A percentile compares a stretch with the other conserved stretches of the same genome.
These are phyloP conservation scores for Pectinophora gossypiella DNA, from an alignment of 1,140 invertebrate genomes.

Conservation along the genomic window DNA sequence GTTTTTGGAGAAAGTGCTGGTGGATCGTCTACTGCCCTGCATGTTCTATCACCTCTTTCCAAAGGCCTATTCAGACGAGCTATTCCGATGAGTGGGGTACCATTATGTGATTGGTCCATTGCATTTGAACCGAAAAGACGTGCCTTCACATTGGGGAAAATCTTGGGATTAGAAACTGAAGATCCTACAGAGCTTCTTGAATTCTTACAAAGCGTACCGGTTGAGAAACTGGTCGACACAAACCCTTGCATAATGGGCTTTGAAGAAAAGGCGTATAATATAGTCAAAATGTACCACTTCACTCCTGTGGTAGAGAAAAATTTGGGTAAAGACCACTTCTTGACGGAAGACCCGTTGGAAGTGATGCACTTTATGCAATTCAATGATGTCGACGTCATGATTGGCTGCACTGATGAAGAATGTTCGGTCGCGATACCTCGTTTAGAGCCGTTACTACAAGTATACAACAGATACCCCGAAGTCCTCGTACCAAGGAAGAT, in stretches of 20 bases:
- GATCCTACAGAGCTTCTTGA: constrained; percentile 4
- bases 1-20: constrained; percentile 80
- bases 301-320: constrained; percentile 62
- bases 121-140: not conserved
- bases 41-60: constrained; percentile 76
- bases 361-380: constrained; percentile 59
- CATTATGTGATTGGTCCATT: constrained; percentile 3
- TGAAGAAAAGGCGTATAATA: constrained; percentile 24
- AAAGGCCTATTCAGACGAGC: constrained; percentile 39
- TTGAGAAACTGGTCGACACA: constrained; percentile 46
- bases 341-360: constrained; percentile 39
- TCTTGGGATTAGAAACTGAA: constrained; percentile 10
- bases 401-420: constrained; percentile 77
- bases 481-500: constrained; percentile 35
- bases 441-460: not conserved
- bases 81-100: constrained; percentile 31
- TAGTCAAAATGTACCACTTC: constrained; percentile 38
- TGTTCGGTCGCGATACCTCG: constrained; percentile 34
- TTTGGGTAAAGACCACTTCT: constrained; percentile 48
- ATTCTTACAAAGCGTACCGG: constrained; percentile 30
- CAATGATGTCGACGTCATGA: constrained; percentile 76
- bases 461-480: constrained; percentile 19
- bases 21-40: constrained; percentile 74
- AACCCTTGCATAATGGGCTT: constrained; percentile 26
- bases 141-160: constrained; percentile 7